Conservation (phyloP, 2,888 invertebrate genomes). For the Carpatolechia fugitivella region DNA sequence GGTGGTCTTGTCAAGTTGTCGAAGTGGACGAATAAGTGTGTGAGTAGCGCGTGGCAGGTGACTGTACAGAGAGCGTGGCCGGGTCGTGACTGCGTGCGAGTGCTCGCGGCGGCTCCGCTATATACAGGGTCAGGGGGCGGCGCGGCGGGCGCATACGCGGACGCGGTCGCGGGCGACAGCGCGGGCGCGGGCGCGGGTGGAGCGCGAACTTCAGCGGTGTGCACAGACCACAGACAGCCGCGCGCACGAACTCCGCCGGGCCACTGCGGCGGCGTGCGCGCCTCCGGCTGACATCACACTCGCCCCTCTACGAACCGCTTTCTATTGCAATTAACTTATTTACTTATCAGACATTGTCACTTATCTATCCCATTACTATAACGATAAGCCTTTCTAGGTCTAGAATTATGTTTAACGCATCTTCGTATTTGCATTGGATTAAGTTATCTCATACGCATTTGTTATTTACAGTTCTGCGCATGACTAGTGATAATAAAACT, state of each 20-base stretch:
- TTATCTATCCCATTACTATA: conserved; percentile 24
- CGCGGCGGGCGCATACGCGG: conserved; percentile 24
- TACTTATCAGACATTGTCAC: conserved; percentile 39
- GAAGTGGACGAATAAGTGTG: conserved; percentile 28
- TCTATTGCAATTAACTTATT: conserved; percentile 58
- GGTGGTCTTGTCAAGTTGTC: conserved; percentile 26
- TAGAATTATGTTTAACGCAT: not conserved
- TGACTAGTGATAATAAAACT: not conserved
- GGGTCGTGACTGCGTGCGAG: conserved; percentile 69
- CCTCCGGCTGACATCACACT: conserved; percentile 32
- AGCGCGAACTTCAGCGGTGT: conserved; percentile 32
- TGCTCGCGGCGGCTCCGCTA: conserved; percentile 57
- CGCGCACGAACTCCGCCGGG: conserved; percentile 47
- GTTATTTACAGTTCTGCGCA: not conserved
- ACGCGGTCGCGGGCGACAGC: conserved; percentile 26
- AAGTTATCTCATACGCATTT: not conserved
- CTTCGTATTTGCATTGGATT: not conserved
- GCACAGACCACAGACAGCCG: conserved; percentile 29
- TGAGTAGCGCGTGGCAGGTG: conserved; percentile 50
- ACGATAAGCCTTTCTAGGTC: not conserved
- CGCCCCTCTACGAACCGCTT: conserved; percentile 39
- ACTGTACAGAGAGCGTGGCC: conserved; percentile 63
- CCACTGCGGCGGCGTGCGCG: conserved; percentile 42
- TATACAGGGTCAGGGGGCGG: conserved; percentile 47
- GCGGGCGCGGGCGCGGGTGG: conserved; percentile 38